These are phyloP conservation scores for Eclectus roratus DNA, from an alignment of 2,113 vertebrate genomes.

Conservation along the genomic window DNA sequence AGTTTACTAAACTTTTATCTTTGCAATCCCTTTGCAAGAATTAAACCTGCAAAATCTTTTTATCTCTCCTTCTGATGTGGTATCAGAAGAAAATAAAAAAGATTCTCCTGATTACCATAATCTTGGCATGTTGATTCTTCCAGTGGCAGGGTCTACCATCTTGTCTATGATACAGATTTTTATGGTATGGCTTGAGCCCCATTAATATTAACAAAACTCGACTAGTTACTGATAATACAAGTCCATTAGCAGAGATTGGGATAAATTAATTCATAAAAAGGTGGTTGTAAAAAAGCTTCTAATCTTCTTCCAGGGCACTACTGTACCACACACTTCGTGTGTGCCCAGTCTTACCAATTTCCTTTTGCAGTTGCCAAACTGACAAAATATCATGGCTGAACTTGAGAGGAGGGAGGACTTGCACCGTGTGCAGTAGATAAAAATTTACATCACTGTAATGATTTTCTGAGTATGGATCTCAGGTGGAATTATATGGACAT, in stretches of 20 bases:
- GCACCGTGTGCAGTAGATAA: background rate
- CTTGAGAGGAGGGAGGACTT: background rate
- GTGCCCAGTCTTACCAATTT: background rate
- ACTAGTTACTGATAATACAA: background rate
- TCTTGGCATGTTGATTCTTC: background rate
- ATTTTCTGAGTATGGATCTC: background rate
- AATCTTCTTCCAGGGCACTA: background rate
- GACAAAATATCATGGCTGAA: background rate
- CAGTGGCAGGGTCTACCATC: background rate
- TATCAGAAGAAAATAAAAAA: background rate
- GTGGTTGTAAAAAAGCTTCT: background rate
- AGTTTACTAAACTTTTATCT: background rate
- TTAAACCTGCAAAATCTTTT: background rate
- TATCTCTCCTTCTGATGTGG: background rate
- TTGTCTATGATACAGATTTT: background rate
- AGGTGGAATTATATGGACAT: background rate
- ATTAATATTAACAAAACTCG: background rate
- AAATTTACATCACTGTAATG: background rate
- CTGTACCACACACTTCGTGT: background rate
- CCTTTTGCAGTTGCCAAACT: background rate
- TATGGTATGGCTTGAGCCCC: background rate
- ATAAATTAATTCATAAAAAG: background rate
- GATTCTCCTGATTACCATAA: background rate
- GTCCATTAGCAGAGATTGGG: background rate
- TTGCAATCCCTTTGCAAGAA: background rate